These are phyloP conservation scores for Schrankia costaestrigalis DNA, from an alignment of 2,888 invertebrate species.

Conservation along the genomic window DNA sequence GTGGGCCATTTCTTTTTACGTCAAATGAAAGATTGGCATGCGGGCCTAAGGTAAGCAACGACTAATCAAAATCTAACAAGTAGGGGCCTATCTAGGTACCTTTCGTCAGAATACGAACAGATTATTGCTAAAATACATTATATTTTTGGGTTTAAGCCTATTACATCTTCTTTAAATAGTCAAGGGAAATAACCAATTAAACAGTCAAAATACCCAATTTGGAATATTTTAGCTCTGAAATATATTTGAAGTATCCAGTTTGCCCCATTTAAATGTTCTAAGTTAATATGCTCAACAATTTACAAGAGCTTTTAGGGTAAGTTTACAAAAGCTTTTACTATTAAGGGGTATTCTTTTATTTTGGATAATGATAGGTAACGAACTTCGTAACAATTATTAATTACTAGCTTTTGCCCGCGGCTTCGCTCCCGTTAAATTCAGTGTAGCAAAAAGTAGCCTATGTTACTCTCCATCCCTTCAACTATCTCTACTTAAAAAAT, in stretches of 20 bases:
- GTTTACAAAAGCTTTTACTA: too few relatives aligned
- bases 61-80: conserved; percentile 23
- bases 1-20: conserved; percentile 23
- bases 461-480: too few relatives aligned
- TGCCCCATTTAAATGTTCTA: conserved; percentile 2
- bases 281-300: too few relatives aligned
- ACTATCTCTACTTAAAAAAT: too few relatives aligned
- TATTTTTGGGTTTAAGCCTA: conserved; percentile 11
- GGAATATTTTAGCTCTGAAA: conserved; percentile 5
- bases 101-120: conserved; percentile 7
- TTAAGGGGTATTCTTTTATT: too few relatives aligned
- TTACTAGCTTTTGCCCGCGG: too few relatives aligned
- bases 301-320: too few relatives aligned
- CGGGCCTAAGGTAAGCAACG: conserved; percentile 33
- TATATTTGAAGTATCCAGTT: conserved; percentile 6
- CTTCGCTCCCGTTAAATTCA: too few relatives aligned
- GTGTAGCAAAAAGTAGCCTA: too few relatives aligned
- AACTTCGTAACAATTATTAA: too few relatives aligned
- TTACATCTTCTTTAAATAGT: conserved; percentile 10
- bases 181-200: conserved; percentile 12
- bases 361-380: too few relatives aligned
- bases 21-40: conserved; percentile 26
- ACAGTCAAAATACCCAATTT: conserved; percentile 7
- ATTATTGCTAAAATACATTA: conserved; percentile 7
- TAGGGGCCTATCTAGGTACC: not conserved